These are phyloP conservation scores for Acanthosepion esculentum DNA, from an alignment of 2,888 invertebrate species.

Conservation along the genomic window DNA sequence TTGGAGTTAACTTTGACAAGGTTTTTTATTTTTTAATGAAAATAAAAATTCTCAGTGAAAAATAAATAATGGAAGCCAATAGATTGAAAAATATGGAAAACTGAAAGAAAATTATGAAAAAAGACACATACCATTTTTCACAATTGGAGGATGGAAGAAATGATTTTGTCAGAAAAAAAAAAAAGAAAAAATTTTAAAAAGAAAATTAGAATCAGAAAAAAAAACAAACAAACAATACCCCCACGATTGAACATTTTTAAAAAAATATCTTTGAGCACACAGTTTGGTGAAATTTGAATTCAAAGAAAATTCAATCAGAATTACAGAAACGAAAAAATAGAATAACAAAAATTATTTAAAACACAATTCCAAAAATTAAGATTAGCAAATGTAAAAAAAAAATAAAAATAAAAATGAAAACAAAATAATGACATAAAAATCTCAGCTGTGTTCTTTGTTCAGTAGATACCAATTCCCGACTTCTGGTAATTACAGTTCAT, in stretches of 20 bases:
- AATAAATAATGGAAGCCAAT: neutral
- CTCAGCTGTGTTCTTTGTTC: neutral
- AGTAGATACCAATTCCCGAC: neutral
- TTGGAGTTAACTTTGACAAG: neutral
- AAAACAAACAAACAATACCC: neutral
- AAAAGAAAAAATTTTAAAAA: neutral
- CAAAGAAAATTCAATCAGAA: slow-evolving; percentile 8
- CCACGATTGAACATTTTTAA: neutral
- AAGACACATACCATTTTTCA: neutral
- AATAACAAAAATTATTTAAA: neutral
- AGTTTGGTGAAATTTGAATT: neutral
- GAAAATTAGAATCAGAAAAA: neutral
- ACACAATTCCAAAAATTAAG: neutral
- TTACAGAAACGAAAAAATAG: neutral
- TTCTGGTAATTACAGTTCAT: slow-evolving; percentile 8
- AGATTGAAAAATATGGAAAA: neutral
- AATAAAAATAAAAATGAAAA: neutral
- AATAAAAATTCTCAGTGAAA: too few species aligned
- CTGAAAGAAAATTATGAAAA: neutral
- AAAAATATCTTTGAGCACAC: neutral
- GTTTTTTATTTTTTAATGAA: neutral
- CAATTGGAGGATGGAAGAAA: neutral
- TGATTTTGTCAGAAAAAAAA: neutral
- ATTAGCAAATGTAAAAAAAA: neutral
- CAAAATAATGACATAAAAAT: neutral